Evolutionary conservation across 2,888 invertebrate species (phyloP).

Genomic region (Acanthopleura granulata): DNA sequence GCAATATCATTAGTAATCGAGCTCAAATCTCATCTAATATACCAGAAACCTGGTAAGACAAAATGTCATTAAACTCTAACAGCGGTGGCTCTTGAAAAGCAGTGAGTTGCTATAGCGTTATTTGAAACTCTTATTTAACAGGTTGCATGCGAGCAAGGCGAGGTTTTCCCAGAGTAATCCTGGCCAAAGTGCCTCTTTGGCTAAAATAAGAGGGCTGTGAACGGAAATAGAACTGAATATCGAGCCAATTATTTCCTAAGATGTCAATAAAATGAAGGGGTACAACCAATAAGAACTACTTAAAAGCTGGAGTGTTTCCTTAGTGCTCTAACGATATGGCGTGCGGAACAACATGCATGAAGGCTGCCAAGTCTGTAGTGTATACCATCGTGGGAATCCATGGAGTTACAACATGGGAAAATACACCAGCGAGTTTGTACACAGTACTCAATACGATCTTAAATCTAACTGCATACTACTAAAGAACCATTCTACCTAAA

Average conservation of each 20-base stretch:
- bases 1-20: neutral
- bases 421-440: too few species aligned
- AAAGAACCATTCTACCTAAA: neutral
- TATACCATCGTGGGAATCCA: neutral
- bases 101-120: neutral
- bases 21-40: neutral
- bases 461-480: neutral
- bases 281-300: neutral
- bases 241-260: constrained; percentile 12
- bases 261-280: neutral
- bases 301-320: constrained; percentile 4
- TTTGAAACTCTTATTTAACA: neutral
- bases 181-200: neutral
- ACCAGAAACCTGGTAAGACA: too few species aligned
- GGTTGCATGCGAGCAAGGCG: neutral
- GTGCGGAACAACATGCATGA: neutral
- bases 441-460: too few species aligned
- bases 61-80: too few species aligned
- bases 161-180: neutral
- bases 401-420: neutral
- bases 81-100: too few species aligned
- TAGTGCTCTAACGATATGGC: neutral
- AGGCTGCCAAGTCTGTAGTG: neutral
- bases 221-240: constrained; percentile 4
- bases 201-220: neutral